A percentile compares a stretch with the other conserved stretches of the same genome.
Conservation (phyloP, 2,797 vertebrate genomes). For the Stomatorhinus walkeri region DNA sequence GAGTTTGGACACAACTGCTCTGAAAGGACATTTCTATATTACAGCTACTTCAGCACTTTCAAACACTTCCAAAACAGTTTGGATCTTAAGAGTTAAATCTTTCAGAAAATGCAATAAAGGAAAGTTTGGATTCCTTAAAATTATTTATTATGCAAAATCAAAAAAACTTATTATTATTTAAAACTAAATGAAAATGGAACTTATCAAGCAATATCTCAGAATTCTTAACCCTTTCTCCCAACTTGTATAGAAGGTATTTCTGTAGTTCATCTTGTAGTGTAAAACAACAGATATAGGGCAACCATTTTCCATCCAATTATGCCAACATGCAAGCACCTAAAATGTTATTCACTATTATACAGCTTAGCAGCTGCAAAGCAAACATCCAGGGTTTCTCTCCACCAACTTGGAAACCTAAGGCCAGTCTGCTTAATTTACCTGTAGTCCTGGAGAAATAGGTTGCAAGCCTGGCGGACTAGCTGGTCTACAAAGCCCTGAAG, state of each 20-base stretch:
- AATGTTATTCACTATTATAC: background rate
- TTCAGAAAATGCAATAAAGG: background rate
- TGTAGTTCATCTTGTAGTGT: background rate
- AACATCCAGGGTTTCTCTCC: background rate
- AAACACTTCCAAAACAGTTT: conserved; percentile 15
- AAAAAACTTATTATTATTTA: background rate
- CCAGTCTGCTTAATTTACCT: background rate
- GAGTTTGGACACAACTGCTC: background rate
- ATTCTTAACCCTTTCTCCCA: background rate
- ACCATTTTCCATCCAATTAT: background rate
- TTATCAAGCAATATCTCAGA: background rate
- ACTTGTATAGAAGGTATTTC: background rate
- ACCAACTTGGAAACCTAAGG: background rate
- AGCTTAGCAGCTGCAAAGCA: background rate
- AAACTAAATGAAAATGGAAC: background rate
- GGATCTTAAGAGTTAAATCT: background rate
- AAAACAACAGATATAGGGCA: background rate
- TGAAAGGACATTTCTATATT: background rate
- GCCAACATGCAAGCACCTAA: background rate
- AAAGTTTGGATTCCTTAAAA: background rate
- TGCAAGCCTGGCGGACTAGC: background rate
- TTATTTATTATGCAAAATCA: background rate
- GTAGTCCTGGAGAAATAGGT: background rate
- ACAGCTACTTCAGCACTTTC: background rate
- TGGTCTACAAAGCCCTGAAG: background rate